Evolutionary conservation across 92 coral and sea anemone genomes (phyloP).

Genomic region (Zoanthus solanderi): DNA sequence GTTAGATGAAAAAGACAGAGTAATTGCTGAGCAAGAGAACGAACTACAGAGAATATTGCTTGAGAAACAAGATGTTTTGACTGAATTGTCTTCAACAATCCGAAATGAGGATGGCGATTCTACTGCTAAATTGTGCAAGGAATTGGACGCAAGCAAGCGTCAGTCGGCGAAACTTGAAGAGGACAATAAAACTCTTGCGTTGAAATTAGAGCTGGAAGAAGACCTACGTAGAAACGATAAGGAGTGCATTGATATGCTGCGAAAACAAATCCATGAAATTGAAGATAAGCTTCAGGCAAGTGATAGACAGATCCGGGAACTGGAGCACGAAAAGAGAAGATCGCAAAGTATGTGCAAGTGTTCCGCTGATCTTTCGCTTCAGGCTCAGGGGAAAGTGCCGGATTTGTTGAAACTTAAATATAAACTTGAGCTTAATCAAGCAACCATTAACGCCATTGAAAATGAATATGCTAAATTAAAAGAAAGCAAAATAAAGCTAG

Average conservation of each 20-base stretch:
- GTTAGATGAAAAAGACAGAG: conserved; percentile 33
- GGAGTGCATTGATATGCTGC: conserved; percentile 80
- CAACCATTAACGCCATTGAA: conserved; percentile 69
- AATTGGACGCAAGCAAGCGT: conserved; percentile 16
- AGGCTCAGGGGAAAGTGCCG: conserved; percentile 49
- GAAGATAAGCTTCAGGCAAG: conserved; percentile 76
- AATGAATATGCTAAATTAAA: conserved; percentile 61
- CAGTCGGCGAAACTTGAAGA: conserved; percentile 65
- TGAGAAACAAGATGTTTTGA: conserved; percentile 46
- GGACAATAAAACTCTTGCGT: conserved; percentile 69
- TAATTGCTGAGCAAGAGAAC: conserved; percentile 14
- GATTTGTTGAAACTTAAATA: conserved; percentile 50
- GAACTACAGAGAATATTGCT: conserved; percentile 29
- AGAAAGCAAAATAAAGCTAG: conserved; percentile 58
- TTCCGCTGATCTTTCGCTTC: conserved; percentile 47
- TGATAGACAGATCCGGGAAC: conserved; percentile 69
- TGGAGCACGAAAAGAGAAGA: conserved; percentile 68
- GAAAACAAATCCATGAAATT: conserved; percentile 71
- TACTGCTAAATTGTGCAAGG: conserved; percentile 28
- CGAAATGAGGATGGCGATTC: conserved; percentile 1
- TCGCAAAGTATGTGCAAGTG: conserved; percentile 46
- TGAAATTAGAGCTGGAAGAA: conserved; percentile 75
- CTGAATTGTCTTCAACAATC: conserved; percentile 26
- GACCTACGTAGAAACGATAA: conserved; percentile 80
- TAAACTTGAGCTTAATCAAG: conserved; percentile 62